A percentile compares a stretch with the other conserved stretches of the same genome.
These are phyloP conservation scores for Misgurnus anguillicaudatus DNA, from an alignment of 2,113 vertebrate genomes.

Conservation along the genomic window DNA sequence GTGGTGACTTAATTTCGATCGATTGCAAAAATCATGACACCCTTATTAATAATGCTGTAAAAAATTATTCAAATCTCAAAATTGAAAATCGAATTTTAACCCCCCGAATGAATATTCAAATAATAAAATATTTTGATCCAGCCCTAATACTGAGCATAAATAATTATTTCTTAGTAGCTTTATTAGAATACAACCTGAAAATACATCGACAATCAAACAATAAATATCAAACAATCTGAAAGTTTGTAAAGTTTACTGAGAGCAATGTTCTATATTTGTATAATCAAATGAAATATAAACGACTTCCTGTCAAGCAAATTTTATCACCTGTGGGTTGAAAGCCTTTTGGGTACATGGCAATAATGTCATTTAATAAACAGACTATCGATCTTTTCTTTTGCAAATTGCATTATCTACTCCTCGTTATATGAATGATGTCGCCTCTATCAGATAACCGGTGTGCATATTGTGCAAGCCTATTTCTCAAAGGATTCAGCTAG, in stretches of 20 bases:
- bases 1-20: too few relatives aligned
- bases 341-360: background rate
- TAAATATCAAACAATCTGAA: too few relatives aligned
- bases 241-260: background rate
- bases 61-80: too few relatives aligned
- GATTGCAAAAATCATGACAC: too few relatives aligned
- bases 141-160: too few relatives aligned
- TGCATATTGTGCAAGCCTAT: background rate
- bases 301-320: background rate
- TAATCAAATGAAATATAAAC: background rate
- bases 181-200: too few relatives aligned
- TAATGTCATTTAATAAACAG: constrained; percentile 10
- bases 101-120: too few relatives aligned
- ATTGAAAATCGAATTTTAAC: too few relatives aligned
- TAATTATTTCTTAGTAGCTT: too few relatives aligned
- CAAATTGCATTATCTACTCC: background rate
- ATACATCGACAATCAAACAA: too few relatives aligned
- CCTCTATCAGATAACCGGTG: background rate
- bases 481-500: background rate
- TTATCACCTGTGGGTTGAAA: constrained; percentile 6
- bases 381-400: background rate
- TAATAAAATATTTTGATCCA: too few relatives aligned
- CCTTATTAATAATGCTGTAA: too few relatives aligned
- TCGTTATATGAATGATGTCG: constrained; percentile 7
- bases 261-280: background rate